Evolutionary conservation across 1,140 invertebrate genomes (phyloP).

Genomic region (Drosophila kurseongensis): DNA sequence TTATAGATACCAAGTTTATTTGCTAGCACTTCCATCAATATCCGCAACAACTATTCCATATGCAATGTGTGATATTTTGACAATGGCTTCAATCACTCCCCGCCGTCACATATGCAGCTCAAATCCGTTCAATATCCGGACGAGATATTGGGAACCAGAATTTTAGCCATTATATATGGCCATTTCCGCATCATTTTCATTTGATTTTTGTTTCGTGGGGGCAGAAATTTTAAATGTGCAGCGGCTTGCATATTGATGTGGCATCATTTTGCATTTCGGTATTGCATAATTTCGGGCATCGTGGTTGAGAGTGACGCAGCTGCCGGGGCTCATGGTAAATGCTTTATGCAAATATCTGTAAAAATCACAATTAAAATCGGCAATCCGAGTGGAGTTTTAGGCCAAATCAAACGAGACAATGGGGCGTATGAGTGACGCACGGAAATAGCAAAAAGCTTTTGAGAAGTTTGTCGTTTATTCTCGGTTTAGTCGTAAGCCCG

Average conservation of each 20-base stretch:
- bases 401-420: slow-evolving; percentile 12
- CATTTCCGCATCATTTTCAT: slow-evolving; percentile 58
- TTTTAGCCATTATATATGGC: slow-evolving; percentile 43
- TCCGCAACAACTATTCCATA: slow-evolving; percentile 5
- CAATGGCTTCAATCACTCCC: slow-evolving; percentile 52
- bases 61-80: slow-evolving; percentile 28
- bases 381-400: neutral
- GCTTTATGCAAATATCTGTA: slow-evolving; percentile 65
- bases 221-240: slow-evolving; percentile 11
- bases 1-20: slow-evolving; percentile 5
- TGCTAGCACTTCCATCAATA: slow-evolving; percentile 18
- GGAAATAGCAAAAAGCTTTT: slow-evolving; percentile 28
- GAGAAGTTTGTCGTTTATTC: slow-evolving; percentile 35
- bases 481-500: slow-evolving; percentile 9
- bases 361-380: slow-evolving; percentile 54
- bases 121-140: slow-evolving; percentile 55
- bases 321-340: slow-evolving; percentile 47
- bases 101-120: slow-evolving; percentile 48
- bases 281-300: slow-evolving; percentile 52
- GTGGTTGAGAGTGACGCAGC: slow-evolving; percentile 51
- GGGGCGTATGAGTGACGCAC: slow-evolving; percentile 51
- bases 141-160: neutral
- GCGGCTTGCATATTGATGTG: slow-evolving; percentile 50
- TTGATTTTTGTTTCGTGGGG: slow-evolving; percentile 41
- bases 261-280: slow-evolving; percentile 39